phyloP scores from a whole-genome alignment of 2,888 invertebrate species.

The Cryptus viduatorius region DNA sequence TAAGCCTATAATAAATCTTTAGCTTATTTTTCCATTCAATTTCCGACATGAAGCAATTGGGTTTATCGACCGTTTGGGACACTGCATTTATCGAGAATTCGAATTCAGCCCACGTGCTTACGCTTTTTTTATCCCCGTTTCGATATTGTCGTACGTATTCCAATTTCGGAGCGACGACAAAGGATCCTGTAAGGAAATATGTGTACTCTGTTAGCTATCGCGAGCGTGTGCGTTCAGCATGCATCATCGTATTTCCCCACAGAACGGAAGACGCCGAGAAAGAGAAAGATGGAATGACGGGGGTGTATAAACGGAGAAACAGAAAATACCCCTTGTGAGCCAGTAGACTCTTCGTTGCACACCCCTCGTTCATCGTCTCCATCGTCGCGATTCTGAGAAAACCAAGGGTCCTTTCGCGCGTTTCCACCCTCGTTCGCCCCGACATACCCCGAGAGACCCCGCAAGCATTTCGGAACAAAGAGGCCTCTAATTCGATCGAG shows the following conservation, averaged over 20 bases:
- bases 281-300: slow-evolving; percentile 28
- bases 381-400: slow-evolving; percentile 39
- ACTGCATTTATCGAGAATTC: slow-evolving; percentile 19
- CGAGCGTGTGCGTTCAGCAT: slow-evolving; percentile 40
- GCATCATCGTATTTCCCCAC: slow-evolving; percentile 54
- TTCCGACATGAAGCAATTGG: background rate
- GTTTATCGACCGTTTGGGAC: background rate
- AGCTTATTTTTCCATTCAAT: background rate
- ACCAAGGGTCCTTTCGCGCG: slow-evolving; percentile 63
- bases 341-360: slow-evolving; percentile 15
- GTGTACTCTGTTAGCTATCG: slow-evolving; percentile 6
- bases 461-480: slow-evolving; percentile 64
- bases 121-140: slow-evolving; percentile 31
- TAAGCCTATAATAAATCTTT: background rate
- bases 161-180: slow-evolving; percentile 51
- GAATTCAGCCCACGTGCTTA: background rate
- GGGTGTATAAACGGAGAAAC: slow-evolving; percentile 2
- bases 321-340: slow-evolving; percentile 25
- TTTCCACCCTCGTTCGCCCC: slow-evolving; percentile 63
- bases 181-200: slow-evolving; percentile 28
- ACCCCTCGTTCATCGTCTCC: slow-evolving; percentile 41
- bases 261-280: slow-evolving; percentile 14
- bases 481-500: slow-evolving; percentile 64
- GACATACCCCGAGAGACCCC: slow-evolving; percentile 22
- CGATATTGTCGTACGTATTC: slow-evolving; percentile 39